Percentiles rank a stretch among this genome's conserved stretches.
These are phyloP conservation scores for Brachionus sp. DNA, from an alignment of 1,140 invertebrate genomes.

Conservation along the genomic window DNA sequence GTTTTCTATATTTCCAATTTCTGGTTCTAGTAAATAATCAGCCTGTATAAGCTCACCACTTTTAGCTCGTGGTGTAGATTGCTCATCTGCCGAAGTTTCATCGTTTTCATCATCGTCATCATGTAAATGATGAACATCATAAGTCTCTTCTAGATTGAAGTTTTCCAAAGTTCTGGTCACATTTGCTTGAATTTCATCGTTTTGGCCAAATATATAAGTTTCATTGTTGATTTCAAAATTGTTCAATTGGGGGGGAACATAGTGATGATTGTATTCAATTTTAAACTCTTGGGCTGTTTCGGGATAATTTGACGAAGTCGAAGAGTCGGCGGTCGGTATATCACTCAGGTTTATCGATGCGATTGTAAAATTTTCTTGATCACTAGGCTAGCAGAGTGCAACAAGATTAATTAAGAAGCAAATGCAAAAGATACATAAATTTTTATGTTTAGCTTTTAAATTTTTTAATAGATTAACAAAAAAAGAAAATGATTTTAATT, in stretches of 20 bases:
- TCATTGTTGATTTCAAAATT: neutral
- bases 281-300: neutral
- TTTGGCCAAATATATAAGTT: neutral
- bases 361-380: neutral
- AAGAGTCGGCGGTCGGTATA: constrained; percentile 23
- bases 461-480: neutral
- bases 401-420: neutral
- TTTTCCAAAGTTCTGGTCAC: constrained; percentile 9
- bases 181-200: constrained; percentile 4
- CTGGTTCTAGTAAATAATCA: neutral
- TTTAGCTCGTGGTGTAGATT: neutral
- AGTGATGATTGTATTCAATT: constrained; percentile 1
- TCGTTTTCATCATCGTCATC: neutral
- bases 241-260: neutral
- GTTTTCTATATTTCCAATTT: neutral
- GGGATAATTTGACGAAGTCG: neutral
- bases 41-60: neutral
- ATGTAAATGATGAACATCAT: neutral
- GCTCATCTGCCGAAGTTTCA: neutral
- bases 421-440: neutral
- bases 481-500: neutral
- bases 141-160: neutral
- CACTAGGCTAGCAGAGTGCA: neutral
- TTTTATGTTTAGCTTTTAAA: constrained; percentile 43
- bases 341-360: constrained; percentile 3